These are phyloP conservation scores for Sebastes minor DNA, from an alignment of 2,797 vertebrate genomes.

Conservation along the genomic window DNA sequence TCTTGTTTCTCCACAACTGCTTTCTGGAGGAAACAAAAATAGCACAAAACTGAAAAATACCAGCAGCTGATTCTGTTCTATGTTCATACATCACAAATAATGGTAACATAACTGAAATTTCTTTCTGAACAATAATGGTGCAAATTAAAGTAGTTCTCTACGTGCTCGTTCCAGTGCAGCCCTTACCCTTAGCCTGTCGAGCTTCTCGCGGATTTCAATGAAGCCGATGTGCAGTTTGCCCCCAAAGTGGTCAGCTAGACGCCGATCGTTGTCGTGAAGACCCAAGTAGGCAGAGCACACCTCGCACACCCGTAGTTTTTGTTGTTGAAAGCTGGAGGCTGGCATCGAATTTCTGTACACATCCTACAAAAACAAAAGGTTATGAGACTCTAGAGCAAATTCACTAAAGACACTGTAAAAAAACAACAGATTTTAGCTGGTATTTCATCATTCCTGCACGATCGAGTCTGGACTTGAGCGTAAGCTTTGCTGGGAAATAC, in stretches of 20 bases:
- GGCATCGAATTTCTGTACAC: constrained; percentile 99
- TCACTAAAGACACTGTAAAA: not conserved
- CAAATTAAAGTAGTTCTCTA: not conserved
- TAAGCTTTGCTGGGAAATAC: not conserved
- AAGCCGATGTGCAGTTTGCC: constrained; percentile 98
- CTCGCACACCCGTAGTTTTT: constrained; percentile 96
- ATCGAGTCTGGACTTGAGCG: not conserved
- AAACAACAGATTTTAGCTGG: not conserved
- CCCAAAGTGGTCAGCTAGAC: constrained; percentile 98
- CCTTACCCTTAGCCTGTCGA: constrained; percentile 93
- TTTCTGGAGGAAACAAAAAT: constrained; percentile 82
- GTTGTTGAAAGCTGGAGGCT: constrained; percentile 98
- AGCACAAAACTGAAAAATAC: not conserved
- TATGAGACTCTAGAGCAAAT: not conserved
- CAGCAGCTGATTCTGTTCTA: not conserved
- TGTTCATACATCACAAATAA: not conserved
- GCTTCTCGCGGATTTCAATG: constrained; percentile 98
- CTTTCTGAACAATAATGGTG: not conserved
- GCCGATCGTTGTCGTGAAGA: constrained; percentile 96
- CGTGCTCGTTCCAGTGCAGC: too few relatives aligned
- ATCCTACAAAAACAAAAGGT: constrained; percentile 80
- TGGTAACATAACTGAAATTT: not conserved
- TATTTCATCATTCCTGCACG: not conserved
- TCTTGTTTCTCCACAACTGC: constrained; percentile 96
- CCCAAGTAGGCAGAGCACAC: constrained; percentile 98